Base-by-base conservation (phyloP, 1,140 invertebrate genomes). In the Bombus affinis region DNA sequence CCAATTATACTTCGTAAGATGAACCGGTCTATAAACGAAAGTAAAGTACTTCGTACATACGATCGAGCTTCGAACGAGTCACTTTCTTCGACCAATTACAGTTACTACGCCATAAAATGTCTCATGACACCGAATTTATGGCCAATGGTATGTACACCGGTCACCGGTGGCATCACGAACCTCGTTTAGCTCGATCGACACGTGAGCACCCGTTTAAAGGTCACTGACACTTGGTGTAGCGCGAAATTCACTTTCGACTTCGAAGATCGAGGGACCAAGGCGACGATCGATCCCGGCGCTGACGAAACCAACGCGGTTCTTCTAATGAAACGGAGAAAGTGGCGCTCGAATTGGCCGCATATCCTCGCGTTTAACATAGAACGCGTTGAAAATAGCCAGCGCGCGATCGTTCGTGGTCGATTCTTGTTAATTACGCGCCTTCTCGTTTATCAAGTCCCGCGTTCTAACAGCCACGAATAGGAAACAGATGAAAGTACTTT, bases 231-330 rank as follows among this genome's bases (percentile, higher is more conserved):
- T 28, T 6, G 6, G 32, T 39, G 42, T 22, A 77, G 47, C 68
- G 83, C 84, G 47, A 86, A 86, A 88, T 87, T 88, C 86, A 88
- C 87, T 88, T 88, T 88, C 86, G 65, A 79, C 62, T 77, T 84
- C 42, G 81, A 87, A 37, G 39, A 84, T 84, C 42, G 70, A 78
- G 35, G 44, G 10, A 77, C 12, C 35, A 15, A 32, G 72, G 25
- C n/a, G 53, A 35, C 37, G 80, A 81, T 81, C 80, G 70, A 71
- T 18, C 22, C 32, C 59, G 28, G n/a, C 13, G 32, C 44, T n/a
- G 44, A 77, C 73, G 35, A 68, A 77, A 68, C 62, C 44, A 32
- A 22, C 25, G 3, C 25, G 35, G 37, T 47, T 73, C 37, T 72
- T 62, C 77, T 32, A 75, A 65, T 15, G 65, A 68, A 71, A 79